Evolutionary conservation across 2,888 invertebrate genomes (phyloP), one percentile per base, ranked within the genome.

Genomic region (Leptothorax acervorum): DNA sequence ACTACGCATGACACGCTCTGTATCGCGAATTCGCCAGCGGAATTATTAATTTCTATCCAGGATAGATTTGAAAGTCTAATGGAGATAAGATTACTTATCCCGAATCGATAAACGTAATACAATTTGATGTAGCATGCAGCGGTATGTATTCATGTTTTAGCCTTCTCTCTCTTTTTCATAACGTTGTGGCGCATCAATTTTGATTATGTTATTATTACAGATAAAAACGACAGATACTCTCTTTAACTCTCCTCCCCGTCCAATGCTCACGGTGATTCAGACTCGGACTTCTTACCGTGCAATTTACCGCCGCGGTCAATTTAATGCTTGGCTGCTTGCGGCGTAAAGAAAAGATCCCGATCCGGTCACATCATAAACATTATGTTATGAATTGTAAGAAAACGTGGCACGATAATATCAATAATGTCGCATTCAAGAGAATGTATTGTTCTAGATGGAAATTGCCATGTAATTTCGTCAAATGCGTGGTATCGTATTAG

Each of bases 271-370:
- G 51, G 18, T 63, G 35, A 39, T 63, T 75, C 55, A 48, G 18
- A 53, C 71, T 48, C 73, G 18, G 35, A 23, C 18, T 73, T 73
- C 60, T 79, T 79, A 39, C 71, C 48, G 42, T 62, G 35, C 48
- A 73, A 79, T 79, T 79, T 73, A 79, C 60, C 45, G 55, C 12
- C 70, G 78, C 57, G 28, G 28, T 73, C 79, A 79, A 79, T 79
- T 79, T 79, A 79, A 79, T 31, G 79, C 45, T 73, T 5, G 73
- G 79, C 73, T 79, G 71, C 60, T 60, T 39, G 28, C 48, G 39
- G 60, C 35, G 73, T 73, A 71, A 57, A 79, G 28, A 76, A 76
- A 63, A 51, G 48, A 28, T 65, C 18, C 60, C 63, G 39, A 79
- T 71, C 60, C 60, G 79, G 39, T 73, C 57, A 45, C 73, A 73